Evolutionary conservation across 2,888 invertebrate genomes (phyloP).

Genomic region (Rhaphigaster nebulosa): DNA sequence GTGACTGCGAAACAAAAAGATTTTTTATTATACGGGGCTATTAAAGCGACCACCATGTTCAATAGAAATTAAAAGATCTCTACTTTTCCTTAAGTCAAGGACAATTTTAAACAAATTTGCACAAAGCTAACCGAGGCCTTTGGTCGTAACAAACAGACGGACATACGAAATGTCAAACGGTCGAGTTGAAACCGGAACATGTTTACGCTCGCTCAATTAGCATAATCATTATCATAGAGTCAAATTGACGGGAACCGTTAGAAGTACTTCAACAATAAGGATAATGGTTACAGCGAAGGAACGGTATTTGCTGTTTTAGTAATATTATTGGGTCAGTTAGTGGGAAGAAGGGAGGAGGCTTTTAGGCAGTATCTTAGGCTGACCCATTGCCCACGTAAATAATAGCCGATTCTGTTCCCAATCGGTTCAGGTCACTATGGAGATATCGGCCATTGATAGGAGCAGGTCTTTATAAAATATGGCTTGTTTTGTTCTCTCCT

Average conservation of each 20-base stretch:
- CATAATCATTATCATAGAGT: not conserved
- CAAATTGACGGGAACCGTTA: not conserved
- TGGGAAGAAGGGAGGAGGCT: conserved; percentile 14
- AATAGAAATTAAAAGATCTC: no score
- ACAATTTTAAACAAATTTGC: no score
- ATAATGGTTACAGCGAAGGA: not conserved
- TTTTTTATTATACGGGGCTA: no score
- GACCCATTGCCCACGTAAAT: conserved; percentile 56
- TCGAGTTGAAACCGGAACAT: no score
- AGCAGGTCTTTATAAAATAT: conserved; percentile 49
- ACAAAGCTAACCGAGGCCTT: no score
- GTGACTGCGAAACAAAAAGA: no score
- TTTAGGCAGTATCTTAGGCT: conserved; percentile 56
- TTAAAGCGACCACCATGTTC: no score
- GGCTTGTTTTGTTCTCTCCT: conserved; percentile 56
- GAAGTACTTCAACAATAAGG: not conserved
- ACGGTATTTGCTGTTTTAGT: conserved; percentile 19
- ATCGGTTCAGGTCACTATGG: conserved; percentile 56
- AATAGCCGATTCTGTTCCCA: conserved; percentile 54
- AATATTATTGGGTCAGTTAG: not conserved
- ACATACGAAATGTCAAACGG: no score
- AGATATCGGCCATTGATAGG: conserved; percentile 54
- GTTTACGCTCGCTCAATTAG: no score
- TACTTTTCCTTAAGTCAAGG: no score
- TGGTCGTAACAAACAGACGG: no score